A percentile compares a stretch with the other conserved stretches of the same genome.
These are phyloP conservation scores for Rhynchotus rufescens DNA, from an alignment of 2,797 vertebrate genomes.

Conservation along the genomic window DNA sequence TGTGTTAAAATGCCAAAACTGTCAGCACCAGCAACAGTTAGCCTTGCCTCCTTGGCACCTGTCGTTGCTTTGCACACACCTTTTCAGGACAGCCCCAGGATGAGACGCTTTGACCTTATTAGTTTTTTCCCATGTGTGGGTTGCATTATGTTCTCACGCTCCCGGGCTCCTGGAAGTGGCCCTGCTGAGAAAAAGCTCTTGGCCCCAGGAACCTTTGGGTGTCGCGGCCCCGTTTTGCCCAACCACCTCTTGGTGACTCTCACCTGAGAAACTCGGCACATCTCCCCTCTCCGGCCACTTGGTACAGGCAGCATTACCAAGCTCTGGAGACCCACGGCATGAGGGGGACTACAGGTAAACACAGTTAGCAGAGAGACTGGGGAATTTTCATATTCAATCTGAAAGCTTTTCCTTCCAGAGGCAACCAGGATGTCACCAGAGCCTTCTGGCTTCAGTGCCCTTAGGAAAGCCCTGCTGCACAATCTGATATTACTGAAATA, in stretches of 20 bases:
- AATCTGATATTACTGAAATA: background rate
- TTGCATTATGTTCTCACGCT: conserved; percentile 6
- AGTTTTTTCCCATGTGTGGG: conserved; percentile 2
- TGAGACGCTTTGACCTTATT: conserved; percentile 66
- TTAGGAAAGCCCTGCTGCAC: background rate
- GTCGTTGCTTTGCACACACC: conserved; percentile 50
- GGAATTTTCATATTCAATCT: background rate
- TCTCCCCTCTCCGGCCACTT: background rate
- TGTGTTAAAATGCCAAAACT: conserved; percentile 54
- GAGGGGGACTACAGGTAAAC: background rate
- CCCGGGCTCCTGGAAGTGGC: background rate
- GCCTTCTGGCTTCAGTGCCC: background rate
- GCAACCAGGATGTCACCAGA: background rate
- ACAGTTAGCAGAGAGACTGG: background rate
- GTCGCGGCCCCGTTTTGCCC: background rate
- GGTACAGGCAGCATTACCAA: background rate
- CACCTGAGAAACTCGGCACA: background rate
- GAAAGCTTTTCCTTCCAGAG: background rate
- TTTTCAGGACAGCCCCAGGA: conserved; percentile 60
- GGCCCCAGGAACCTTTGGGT: background rate
- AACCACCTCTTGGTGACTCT: background rate
- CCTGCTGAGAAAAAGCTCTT: background rate
- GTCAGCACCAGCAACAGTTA: conserved; percentile 57
- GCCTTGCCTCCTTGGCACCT: conserved; percentile 51
- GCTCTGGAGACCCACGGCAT: background rate